Evolutionary conservation across 23 tunicate genomes (phyloP).

Genomic region (Corella eumyota): DNA sequence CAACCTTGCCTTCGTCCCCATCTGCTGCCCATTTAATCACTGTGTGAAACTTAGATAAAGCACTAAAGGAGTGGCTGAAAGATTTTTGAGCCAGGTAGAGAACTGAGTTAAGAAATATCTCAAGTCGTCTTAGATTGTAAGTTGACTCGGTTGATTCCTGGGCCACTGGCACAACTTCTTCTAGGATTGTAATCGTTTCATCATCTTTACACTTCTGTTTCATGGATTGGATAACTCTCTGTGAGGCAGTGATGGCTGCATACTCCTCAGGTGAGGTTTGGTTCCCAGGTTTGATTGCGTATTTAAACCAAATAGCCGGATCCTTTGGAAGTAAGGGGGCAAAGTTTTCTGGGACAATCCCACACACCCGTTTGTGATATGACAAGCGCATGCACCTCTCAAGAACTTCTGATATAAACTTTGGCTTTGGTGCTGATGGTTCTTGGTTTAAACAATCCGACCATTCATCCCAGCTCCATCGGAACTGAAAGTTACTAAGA

Average conservation of each 20-base stretch:
- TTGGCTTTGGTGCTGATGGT: conserved; percentile 55
- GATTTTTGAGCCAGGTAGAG: conserved; percentile 86
- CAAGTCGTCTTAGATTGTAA: conserved; percentile 23
- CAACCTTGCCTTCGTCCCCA: conserved; percentile 68
- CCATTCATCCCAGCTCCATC: conserved; percentile 99
- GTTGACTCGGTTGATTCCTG: not conserved
- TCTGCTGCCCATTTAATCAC: conserved; percentile 76
- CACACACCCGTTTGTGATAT: conserved; percentile 67
- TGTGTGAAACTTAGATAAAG: conserved; percentile 71
- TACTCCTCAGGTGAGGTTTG: conserved; percentile 25
- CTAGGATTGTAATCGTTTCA: conserved; percentile 62
- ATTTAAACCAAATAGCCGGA: conserved; percentile 59
- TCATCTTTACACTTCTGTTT: conserved; percentile 58
- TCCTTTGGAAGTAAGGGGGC: conserved; percentile 54
- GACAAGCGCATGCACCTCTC: conserved; percentile 79
- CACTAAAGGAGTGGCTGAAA: conserved; percentile 97
- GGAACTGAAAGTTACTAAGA: conserved; percentile 94
- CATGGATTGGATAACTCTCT: conserved; percentile 61
- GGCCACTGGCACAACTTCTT: conserved; percentile 29
- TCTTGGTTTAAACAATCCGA: conserved; percentile 59
- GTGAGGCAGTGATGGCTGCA: conserved; percentile 28
- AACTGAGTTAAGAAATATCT: conserved; percentile 74
- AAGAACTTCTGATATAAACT: conserved; percentile 84
- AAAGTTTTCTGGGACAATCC: conserved; percentile 69
- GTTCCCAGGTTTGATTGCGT: conserved; percentile 29